Base-by-base conservation (phyloP, 2,113 vertebrate genomes). In the Haliaeetus leucogaster region DNA sequence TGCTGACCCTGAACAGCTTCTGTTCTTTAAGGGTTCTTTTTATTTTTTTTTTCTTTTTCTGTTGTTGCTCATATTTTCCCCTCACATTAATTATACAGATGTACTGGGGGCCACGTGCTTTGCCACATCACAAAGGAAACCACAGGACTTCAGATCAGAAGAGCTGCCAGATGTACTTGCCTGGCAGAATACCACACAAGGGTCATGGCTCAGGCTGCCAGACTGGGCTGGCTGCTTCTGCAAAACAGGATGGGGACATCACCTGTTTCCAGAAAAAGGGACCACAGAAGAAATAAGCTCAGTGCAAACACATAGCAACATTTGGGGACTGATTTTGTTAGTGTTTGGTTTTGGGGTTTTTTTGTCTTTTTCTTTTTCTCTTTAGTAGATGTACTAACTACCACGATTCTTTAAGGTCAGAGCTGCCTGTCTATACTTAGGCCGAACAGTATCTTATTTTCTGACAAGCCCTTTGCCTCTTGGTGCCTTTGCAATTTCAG, bases 121-220 rank as follows among this genome's bases (percentile, higher is more conserved):
- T 91, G 89, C 94, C 94, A 94, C 96, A 95, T 95, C 95, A 95
- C 84, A 97, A 55, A 90, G 93, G 58, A 96, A 97, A 97, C 91
- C 95, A 90, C 94, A 96, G 86, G 94, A 53, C 84, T 87, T 62
- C 17, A 91, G 93, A 95, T 95, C 58, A 96, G 94, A 96, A 77
- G 96, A 90, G 82, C 89, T 95, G 86, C 95, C 96, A 97, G 96
- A 97, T 97, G 93, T 91, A 6, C 14, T n/a, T 50, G 81, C 78
- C 91, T 70, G 84, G 93, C 89, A 95, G 86, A 97, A 30, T 23
- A 29, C 70, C 58, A 50, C 5, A 5, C 20, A 0, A 32, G 58
- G 94, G 91, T 89, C 93, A 72, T 1, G 1, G 81, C 70, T 65
- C 74, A 30, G 85, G 61, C 90, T 93, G 82, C 88, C 93, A 94